These are phyloP conservation scores for Equus quagga DNA, from an alignment of 2,113 vertebrate species.

Conservation along the genomic window DNA sequence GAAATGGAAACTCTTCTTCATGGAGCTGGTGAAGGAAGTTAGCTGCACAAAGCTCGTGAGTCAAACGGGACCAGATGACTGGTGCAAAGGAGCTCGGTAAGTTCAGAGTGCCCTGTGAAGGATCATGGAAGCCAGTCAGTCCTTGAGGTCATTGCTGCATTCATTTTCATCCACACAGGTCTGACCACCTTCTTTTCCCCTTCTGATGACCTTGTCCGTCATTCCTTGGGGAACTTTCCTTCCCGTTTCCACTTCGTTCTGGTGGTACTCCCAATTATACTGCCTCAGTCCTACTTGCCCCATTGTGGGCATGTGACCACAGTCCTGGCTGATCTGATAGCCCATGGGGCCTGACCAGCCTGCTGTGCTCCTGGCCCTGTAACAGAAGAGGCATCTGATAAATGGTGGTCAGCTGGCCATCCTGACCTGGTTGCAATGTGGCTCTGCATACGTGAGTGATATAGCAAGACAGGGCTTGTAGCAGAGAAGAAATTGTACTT, in stretches of 20 bases:
- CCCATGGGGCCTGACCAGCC: neutral
- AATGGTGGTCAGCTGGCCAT: neutral
- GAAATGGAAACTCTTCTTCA: neutral
- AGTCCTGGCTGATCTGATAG: neutral
- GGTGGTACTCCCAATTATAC: neutral
- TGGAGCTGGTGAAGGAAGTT: neutral
- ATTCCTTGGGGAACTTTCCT: neutral
- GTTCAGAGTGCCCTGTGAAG: neutral
- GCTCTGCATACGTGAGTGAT: neutral
- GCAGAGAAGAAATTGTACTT: neutral
- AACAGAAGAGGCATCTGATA: neutral
- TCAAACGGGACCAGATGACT: neutral
- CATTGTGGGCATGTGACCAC: neutral
- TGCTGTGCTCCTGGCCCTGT: neutral
- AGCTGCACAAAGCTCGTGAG: neutral
- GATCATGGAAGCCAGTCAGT: rapidly evolving
- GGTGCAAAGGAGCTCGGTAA: neutral
- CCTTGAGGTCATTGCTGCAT: too few species aligned
- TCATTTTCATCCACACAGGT: neutral
- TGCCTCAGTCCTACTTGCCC: neutral
- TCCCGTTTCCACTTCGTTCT: neutral
- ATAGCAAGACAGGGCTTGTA: neutral
- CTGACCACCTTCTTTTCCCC: neutral
- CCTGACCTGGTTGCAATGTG: neutral
- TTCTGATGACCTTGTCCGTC: neutral